Conservation (phyloP, 2,797 vertebrate species). For the Falco novaeseelandiae region DNA sequence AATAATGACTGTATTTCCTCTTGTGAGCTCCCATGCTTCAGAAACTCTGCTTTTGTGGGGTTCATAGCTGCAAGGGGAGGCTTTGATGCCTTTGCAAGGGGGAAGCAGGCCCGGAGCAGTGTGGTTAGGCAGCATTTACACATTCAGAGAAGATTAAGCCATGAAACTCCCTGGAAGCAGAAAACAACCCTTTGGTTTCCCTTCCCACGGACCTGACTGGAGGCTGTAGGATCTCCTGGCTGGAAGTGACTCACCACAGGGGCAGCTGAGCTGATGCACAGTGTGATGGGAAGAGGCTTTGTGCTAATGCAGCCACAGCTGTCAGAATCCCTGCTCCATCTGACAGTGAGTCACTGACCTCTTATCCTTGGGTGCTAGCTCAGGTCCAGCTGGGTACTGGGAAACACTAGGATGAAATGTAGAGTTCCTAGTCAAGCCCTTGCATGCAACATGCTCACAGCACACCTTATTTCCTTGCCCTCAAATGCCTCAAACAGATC, state of each 20-base stretch:
- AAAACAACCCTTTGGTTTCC: not conserved
- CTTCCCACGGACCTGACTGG: not conserved
- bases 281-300: not conserved
- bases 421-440: not conserved
- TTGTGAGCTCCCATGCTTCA: fast-evolving
- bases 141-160: not conserved
- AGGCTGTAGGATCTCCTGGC: not conserved
- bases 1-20: not conserved
- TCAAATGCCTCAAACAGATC: no score
- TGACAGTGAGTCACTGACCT: not conserved
- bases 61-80: not conserved
- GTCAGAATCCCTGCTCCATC: not conserved
- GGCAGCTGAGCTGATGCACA: not conserved
- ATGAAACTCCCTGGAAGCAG: not conserved
- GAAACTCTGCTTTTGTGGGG: not conserved
- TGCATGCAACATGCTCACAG: fast-evolving
- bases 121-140: not conserved
- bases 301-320: not conserved
- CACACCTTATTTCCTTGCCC: not conserved
- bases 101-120: not conserved
- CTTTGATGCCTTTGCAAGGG: not conserved
- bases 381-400: not conserved
- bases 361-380: not conserved
- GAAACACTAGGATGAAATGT: not conserved
- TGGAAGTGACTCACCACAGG: not conserved